Evolutionary conservation across 1,140 invertebrate genomes (phyloP), one percentile per base, ranked within the genome.

Genomic region (Hylaeus volcanicus): DNA sequence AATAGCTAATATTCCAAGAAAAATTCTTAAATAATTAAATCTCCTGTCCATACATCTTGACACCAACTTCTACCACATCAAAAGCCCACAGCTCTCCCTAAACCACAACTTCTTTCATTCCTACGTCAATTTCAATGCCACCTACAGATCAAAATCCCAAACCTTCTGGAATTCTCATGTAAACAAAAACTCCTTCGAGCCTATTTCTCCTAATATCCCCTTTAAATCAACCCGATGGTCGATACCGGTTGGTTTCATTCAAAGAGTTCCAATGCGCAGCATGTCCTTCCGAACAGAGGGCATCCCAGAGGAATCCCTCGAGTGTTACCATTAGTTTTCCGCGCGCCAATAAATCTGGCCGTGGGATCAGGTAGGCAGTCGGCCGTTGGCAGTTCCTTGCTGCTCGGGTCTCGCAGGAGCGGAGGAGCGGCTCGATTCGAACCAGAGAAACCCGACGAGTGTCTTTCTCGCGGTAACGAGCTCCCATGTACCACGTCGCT

Each of bases 401-500:
- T 84, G 85, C 84, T 83, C 80, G 84, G 74, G 74, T 72, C 66
- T 37, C n/a, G 39, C 45, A 45, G 39, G 51, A 72, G 69, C 55
- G 63, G 78, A 82, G 82, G 74, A 87, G 85, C 85, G 74, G 74
- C n/a, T 60, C 51, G 61, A 66, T 39, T 55, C 61, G 70, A 48
- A 56, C 5, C n/a, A 66, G 81, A 73, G 69, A 79, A 73, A 79
- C 69, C 61, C 76, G 71, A 69, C 64, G 60, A 3, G 74, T 58
- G 51, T 70, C 55, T 76, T 75, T 79, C 84, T 82, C 75, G 84
- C 84, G 86, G 89, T 92, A 92, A 92, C 92, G 91, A 92, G 92
- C 90, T 91, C 88, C 89, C 91, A 89, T 91, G 92, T 92, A 91
- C 74, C 88, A 88, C 88, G 90, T 89, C 90, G 87, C 85, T 90